Percentiles rank a stretch among this genome's conserved stretches.
Conservation (phyloP, 2,888 invertebrate genomes). For the Drosophila acutilabella region DNA sequence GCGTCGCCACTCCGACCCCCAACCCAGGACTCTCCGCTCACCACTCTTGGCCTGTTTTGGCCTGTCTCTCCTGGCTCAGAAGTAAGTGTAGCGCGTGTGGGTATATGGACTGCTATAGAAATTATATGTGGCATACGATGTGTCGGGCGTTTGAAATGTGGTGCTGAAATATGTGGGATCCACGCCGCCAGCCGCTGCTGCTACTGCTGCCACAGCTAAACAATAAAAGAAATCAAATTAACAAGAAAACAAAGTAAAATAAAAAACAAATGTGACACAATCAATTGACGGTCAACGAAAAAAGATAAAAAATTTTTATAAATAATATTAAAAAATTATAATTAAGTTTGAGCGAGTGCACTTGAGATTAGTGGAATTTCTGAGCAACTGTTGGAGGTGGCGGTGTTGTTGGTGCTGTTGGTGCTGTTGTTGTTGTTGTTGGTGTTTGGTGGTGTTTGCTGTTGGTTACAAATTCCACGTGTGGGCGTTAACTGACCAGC, state of each 20-base stretch:
- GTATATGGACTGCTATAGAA: conserved; percentile 79
- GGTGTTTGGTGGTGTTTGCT: not conserved
- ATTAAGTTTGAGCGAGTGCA: conserved; percentile 60
- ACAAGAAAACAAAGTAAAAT: conserved; percentile 22
- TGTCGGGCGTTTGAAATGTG: conserved; percentile 72
- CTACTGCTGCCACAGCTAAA: conserved; percentile 60
- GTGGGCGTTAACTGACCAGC: conserved; percentile 71
- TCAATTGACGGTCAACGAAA: not conserved
- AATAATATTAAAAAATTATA: conserved; percentile 42
- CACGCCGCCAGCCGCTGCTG: conserved; percentile 58
- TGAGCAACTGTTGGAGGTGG: conserved; percentile 47
- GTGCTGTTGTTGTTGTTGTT: not conserved
- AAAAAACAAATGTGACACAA: conserved; percentile 22
- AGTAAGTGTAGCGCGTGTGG: conserved; percentile 73
- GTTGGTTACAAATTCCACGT: conserved; percentile 60
- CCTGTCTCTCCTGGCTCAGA: conserved; percentile 46
- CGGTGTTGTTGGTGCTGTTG: not conserved
- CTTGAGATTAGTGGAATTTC: conserved; percentile 63
- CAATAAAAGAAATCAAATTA: not conserved
- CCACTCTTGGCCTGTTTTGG: not conserved
- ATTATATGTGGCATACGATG: conserved; percentile 79
- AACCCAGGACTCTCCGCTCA: conserved; percentile 15
- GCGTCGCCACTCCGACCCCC: conserved; percentile 27
- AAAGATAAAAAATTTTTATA: conserved; percentile 24
- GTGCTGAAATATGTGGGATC: conserved; percentile 70